Base-by-base conservation (phyloP, 2,888 invertebrate species). In the Spisula subtruncata region DNA sequence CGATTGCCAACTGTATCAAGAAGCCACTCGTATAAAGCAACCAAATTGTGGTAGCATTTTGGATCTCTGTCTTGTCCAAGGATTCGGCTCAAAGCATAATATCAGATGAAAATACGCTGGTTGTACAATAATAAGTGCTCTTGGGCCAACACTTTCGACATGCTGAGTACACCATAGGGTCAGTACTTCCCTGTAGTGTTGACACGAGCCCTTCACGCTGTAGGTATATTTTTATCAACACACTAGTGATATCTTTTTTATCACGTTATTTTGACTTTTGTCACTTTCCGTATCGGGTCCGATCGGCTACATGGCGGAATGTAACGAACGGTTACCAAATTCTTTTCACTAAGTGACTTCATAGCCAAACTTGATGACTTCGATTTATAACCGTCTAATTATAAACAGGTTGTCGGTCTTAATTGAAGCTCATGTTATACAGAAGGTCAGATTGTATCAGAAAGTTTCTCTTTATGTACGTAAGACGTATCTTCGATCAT, bases 351-450 rank as follows among this genome's bases (percentile, higher is more conserved):
- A 2, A 20, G 4, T 25, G 8, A 41, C 2, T 2, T 41, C 2
- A 8, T 5, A 41, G 41, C 10, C n/a, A n/a, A 25, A n/a, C 60
- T n/a, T 35, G 75, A 32, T 75, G 75, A 75, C 75, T 35, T 75
- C 29, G 18, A 35, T 75, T 35, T 35, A 35, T 32, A 18, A 32
- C 16, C 32, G 18, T 32, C 16, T 75, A 75, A 75, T 75, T 75
- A 75, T 75, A 32, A 75, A 75, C 75, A 75, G 75, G 75, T 75
- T 75, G 75, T 75, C 75, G 75, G 75, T 35, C 75, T 75, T 75
- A 75, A 75, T 75, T 32, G 75, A 32, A 32, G 75, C 75, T 75
- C 75, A 14, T 35, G 18, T 14, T 14, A 16, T 35, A 32, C 75
- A 75, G 75, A 35, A 75, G 75, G 75, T 35, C 16, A 75, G 75